Evolutionary conservation across 1,140 invertebrate species (phyloP).

Genomic region (Ceratina calcarata): DNA sequence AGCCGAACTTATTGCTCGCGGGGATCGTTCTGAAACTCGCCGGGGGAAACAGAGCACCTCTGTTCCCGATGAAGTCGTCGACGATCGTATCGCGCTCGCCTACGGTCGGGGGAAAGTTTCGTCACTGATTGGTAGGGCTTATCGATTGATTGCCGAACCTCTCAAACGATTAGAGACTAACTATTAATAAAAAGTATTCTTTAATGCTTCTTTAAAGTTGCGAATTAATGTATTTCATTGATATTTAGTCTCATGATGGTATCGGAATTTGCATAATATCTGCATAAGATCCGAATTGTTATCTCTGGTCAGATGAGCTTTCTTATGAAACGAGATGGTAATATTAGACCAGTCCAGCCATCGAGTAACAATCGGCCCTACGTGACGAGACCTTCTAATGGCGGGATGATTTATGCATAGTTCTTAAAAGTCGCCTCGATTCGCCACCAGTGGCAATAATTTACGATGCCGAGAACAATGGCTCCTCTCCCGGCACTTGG

Average conservation of each 20-base stretch:
- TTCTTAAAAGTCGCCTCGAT: slow-evolving; percentile 23
- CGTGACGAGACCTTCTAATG: slow-evolving; percentile 28
- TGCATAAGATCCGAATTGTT: background rate
- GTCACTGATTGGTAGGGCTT: background rate
- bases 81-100: background rate
- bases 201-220: no score
- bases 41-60: slow-evolving; percentile 21
- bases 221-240: no score
- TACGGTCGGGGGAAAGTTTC: background rate
- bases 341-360: background rate
- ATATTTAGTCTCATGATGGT: no score
- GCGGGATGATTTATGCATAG: slow-evolving; percentile 20
- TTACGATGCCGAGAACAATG: slow-evolving; percentile 56
- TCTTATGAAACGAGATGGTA: background rate
- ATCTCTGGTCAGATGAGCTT: no score
- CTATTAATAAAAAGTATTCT: background rate
- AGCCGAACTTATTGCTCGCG: background rate
- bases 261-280: no score
- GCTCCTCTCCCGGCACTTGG: slow-evolving; percentile 4
- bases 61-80: slow-evolving; percentile 27
- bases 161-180: background rate
- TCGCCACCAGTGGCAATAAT: slow-evolving; percentile 36
- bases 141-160: background rate
- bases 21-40: background rate
- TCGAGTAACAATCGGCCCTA: background rate